Percentiles rank a stretch among this genome's conserved stretches.
These are phyloP conservation scores for Channa striata DNA, from an alignment of 2,797 vertebrate genomes.

Conservation along the genomic window DNA sequence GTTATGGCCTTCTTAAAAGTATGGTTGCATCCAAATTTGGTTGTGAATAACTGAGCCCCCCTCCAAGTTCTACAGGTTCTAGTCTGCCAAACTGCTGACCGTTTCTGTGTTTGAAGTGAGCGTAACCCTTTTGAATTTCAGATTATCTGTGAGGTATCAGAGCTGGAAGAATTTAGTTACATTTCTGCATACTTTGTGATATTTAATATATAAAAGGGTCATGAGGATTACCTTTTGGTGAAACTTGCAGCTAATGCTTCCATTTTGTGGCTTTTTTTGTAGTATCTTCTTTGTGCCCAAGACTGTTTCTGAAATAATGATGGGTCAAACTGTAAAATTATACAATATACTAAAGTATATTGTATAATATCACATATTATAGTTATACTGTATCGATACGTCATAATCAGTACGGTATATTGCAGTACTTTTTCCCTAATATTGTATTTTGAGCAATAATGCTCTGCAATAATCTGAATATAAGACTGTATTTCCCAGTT, in stretches of 20 bases:
- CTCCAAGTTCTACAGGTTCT: slow-evolving; percentile 1
- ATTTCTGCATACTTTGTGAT: slow-evolving; percentile 28
- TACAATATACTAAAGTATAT: slow-evolving; percentile 32
- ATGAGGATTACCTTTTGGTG: slow-evolving; percentile 22
- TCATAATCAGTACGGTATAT: slow-evolving; percentile 20
- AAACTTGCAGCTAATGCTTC: slow-evolving; percentile 72
- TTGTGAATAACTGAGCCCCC: slow-evolving; percentile 9
- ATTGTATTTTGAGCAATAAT: slow-evolving; percentile 73
- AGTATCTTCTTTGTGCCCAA: slow-evolving; percentile 50
- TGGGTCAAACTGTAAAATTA: slow-evolving; percentile 37
- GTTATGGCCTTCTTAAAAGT: slow-evolving; percentile 21
- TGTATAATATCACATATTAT: slow-evolving; percentile 21
- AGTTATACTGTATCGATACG: slow-evolving; percentile 25
- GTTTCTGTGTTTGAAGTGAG: slow-evolving; percentile 24
- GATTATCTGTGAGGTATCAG: slow-evolving; percentile 32
- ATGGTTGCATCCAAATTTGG: slow-evolving; percentile 6
- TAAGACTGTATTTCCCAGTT: slow-evolving; percentile 30
- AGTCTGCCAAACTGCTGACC: slow-evolving; percentile 52
- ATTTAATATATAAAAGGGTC: slow-evolving; percentile 46
- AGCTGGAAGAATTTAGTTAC: slow-evolving; percentile 25
- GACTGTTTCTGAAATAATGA: slow-evolving; percentile 57
- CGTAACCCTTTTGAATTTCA: slow-evolving; percentile 19
- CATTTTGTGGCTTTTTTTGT: slow-evolving; percentile 52
- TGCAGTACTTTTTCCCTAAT: slow-evolving; percentile 45
- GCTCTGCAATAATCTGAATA: slow-evolving; percentile 69